Evolutionary conservation across 1,140 invertebrate genomes (phyloP).

Genomic region (Paracyclopina nana): DNA sequence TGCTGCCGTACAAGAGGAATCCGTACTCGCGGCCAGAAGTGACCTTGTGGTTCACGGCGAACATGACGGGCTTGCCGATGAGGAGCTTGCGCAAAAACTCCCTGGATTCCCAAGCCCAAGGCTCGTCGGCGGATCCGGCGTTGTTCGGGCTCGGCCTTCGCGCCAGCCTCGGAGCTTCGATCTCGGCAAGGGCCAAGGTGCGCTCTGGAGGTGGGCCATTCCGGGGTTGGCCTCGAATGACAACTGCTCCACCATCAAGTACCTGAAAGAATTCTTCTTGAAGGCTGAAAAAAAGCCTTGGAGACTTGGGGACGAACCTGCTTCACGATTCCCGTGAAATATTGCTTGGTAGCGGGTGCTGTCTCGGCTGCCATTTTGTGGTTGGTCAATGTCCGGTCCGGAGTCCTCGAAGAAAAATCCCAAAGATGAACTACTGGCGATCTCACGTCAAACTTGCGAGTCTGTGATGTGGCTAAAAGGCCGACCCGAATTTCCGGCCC

Average conservation of each 20-base stretch:
- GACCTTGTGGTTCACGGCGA: slow-evolving; percentile 32
- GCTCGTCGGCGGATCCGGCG: slow-evolving; percentile 58
- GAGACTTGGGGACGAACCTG: too few species aligned
- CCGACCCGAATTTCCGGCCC: too few species aligned
- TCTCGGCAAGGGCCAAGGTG: slow-evolving; percentile 66
- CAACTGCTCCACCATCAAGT: slow-evolving; percentile 52
- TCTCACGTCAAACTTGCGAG: too few species aligned
- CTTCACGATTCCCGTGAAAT: neutral
- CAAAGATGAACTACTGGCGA: too few species aligned
- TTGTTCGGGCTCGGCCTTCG: slow-evolving; percentile 24
- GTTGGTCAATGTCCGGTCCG: too few species aligned
- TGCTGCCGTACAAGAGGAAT: neutral
- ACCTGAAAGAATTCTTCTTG: slow-evolving; percentile 32
- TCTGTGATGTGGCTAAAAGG: too few species aligned
- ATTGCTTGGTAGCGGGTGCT: too few species aligned
- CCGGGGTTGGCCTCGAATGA: slow-evolving; percentile 55
- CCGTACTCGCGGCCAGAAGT: slow-evolving; percentile 17
- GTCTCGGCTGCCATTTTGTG: too few species aligned
- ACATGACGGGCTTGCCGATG: slow-evolving; percentile 56
- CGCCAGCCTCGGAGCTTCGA: slow-evolving; percentile 66
- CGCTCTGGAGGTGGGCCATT: slow-evolving; percentile 71
- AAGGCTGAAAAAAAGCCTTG: too few species aligned
- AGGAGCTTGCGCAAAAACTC: slow-evolving; percentile 81
- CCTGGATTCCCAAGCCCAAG: slow-evolving; percentile 86
- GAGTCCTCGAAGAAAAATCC: too few species aligned